Percentiles rank a stretch among this genome's conserved stretches.
phyloP scores from a whole-genome alignment of 2,797 vertebrate genomes.

The Neosilurus hyrtlii region DNA sequence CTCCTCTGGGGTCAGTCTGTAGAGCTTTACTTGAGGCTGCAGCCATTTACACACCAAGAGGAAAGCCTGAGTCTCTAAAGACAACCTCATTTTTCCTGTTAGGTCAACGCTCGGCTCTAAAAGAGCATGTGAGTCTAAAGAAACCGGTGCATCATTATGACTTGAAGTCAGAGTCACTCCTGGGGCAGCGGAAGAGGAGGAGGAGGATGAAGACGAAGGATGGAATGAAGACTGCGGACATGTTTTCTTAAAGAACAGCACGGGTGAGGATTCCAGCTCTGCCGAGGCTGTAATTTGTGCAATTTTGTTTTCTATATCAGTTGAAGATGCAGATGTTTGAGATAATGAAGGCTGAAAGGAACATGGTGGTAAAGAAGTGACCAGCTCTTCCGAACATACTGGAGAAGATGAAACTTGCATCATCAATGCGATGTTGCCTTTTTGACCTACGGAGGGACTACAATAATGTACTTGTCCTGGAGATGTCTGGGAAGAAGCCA shows the following conservation, averaged over 20 bases:
- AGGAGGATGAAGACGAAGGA: conserved; percentile 10
- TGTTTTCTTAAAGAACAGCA: neutral
- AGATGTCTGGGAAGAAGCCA: neutral
- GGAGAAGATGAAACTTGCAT: neutral
- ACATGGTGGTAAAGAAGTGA: neutral
- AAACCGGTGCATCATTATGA: conserved; percentile 7
- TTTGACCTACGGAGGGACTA: neutral
- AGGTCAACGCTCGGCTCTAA: conserved; percentile 6
- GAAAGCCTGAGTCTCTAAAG: conserved; percentile 52
- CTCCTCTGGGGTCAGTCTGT: conserved; percentile 56
- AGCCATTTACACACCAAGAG: conserved; percentile 59
- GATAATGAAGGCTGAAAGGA: neutral
- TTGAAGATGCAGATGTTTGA: conserved; percentile 22
- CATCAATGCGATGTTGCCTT: neutral
- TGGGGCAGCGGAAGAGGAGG: neutral
- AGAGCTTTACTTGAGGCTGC: conserved; percentile 66
- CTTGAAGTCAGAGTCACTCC: neutral
- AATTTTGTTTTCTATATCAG: neutral
- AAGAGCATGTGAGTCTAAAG: neutral
- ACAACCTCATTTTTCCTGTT: conserved; percentile 46
- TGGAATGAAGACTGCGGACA: conserved; percentile 12
- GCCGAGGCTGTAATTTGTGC: neutral
- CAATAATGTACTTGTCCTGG: neutral
- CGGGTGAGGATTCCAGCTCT: neutral
- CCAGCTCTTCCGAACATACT: neutral